Percentiles rank a stretch among this genome's conserved stretches.
Evolutionary conservation across 2,113 vertebrate species (phyloP).

Genomic region (Zapornia atra): DNA sequence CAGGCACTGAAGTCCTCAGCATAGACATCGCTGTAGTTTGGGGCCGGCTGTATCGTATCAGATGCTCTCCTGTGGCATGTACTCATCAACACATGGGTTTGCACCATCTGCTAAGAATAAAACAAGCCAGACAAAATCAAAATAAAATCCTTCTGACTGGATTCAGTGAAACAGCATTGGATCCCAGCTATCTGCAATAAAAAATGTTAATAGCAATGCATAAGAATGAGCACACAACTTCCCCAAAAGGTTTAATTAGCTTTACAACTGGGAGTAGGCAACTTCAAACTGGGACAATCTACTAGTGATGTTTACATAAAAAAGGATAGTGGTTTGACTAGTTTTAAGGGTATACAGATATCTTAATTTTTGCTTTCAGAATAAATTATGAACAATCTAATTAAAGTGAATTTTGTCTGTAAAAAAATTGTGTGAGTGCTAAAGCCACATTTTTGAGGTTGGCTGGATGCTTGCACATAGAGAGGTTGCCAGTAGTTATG

Average conservation of each 20-base stretch:
- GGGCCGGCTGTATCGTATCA: neutral
- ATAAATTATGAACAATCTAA: neutral
- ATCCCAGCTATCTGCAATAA: constrained; percentile 19
- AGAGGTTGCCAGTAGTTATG: neutral
- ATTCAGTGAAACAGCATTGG: neutral
- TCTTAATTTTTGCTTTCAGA: constrained; percentile 4
- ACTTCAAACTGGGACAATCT: constrained; percentile 22
- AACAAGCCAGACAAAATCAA: constrained; percentile 60
- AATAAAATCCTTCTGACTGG: constrained; percentile 47
- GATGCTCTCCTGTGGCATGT: constrained; percentile 14
- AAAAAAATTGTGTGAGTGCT: neutral
- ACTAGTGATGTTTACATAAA: neutral
- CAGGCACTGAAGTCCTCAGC: neutral
- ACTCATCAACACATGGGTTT: constrained; percentile 24
- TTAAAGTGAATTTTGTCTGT: constrained; percentile 6
- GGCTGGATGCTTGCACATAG: neutral
- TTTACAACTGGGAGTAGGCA: neutral
- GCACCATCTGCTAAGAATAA: constrained; percentile 52
- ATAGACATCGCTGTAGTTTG: neutral
- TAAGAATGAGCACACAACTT: constrained; percentile 22
- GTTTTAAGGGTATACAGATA: neutral
- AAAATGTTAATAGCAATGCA: constrained; percentile 24
- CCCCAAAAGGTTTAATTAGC: constrained; percentile 44
- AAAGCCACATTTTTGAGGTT: constrained; percentile 25
- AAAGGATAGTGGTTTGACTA: neutral